These are phyloP conservation scores for Corythaeola cristata DNA, from an alignment of 2,113 vertebrate species.

Conservation along the genomic window DNA sequence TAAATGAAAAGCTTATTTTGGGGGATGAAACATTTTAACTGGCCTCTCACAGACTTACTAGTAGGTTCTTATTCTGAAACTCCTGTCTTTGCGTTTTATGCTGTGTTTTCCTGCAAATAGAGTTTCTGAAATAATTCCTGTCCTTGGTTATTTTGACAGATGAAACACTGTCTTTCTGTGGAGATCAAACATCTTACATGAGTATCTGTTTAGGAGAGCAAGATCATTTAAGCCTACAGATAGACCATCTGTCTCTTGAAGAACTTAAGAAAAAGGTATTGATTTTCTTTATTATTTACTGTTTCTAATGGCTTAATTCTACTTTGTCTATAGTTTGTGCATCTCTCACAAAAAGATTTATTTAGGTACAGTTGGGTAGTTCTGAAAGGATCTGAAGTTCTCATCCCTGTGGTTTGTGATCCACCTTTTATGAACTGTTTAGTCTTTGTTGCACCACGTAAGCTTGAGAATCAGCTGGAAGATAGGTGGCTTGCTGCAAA, in stretches of 20 bases:
- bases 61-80: neutral
- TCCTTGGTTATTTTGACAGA: conserved; percentile 72
- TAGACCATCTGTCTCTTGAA: conserved; percentile 81
- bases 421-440: neutral
- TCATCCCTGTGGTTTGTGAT: neutral
- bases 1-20: conserved; percentile 18
- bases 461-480: neutral
- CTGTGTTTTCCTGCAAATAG: neutral
- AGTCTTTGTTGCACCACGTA: neutral
- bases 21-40: neutral
- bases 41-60: neutral
- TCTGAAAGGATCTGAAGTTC: neutral
- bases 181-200: conserved; percentile 95
- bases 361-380: neutral
- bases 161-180: conserved; percentile 86
- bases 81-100: neutral
- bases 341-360: neutral
- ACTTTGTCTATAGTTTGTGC: neutral
- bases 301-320: neutral
- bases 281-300: conserved; percentile 21
- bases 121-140: conserved; percentile 15
- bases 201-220: conserved; percentile 90
- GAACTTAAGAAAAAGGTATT: conserved; percentile 88
- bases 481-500: neutral
- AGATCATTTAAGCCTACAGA: conserved; percentile 74